Conservation (phyloP, 2,113 vertebrate species). For the Centrocercus urophasianus region DNA sequence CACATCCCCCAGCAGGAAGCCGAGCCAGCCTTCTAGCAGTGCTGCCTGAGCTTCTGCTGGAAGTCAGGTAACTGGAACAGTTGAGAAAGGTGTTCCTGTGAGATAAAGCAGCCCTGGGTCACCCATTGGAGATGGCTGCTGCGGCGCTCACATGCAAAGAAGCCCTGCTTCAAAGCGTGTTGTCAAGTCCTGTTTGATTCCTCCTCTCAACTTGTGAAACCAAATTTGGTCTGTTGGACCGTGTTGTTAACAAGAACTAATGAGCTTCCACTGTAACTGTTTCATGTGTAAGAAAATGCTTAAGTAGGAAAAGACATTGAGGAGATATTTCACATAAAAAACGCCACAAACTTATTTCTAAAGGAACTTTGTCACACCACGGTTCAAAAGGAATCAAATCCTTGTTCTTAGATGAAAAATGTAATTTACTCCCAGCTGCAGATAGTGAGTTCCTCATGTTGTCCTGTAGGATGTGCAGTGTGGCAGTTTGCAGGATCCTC, state of each 20-base stretch:
- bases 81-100: neutral
- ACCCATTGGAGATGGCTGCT: neutral
- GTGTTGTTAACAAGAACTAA: neutral
- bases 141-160: neutral
- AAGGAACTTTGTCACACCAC: neutral
- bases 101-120: neutral
- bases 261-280: neutral
- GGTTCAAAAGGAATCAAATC: neutral
- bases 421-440: neutral
- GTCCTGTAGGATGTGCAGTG: neutral
- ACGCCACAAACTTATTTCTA: neutral
- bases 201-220: neutral
- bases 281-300: neutral
- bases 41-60: neutral
- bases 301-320: neutral
- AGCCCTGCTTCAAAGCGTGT: neutral
- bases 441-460: neutral
- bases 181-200: neutral
- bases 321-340: neutral
- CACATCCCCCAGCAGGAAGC: neutral
- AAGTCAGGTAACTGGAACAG: neutral
- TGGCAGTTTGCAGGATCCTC: neutral
- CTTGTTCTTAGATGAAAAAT: neutral
- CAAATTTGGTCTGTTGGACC: conserved; percentile 10
- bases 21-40: neutral